Evolutionary conservation across 2,888 invertebrate genomes (phyloP).

Genomic region (Beris morrisii): DNA sequence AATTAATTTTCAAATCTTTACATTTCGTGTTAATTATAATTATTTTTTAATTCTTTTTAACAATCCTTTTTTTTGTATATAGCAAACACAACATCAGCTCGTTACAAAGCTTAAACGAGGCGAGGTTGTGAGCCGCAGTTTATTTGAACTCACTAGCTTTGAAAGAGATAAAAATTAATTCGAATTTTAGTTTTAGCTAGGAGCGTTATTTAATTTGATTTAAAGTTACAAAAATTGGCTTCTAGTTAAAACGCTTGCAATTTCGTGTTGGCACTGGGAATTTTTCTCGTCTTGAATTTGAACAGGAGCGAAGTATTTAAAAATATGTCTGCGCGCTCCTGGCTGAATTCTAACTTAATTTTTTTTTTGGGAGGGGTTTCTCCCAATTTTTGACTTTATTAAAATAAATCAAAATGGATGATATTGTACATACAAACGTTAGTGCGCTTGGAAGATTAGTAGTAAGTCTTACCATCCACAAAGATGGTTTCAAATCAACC

Average conservation of each 20-base stretch:
- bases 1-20: too few relatives aligned
- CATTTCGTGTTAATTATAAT: slow-evolving; percentile 1
- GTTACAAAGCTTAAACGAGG: not conserved
- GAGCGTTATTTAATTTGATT: slow-evolving; percentile 34
- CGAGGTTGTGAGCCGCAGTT: too few relatives aligned
- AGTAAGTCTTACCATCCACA: too few relatives aligned
- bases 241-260: slow-evolving; percentile 3
- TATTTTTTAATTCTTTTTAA: not conserved
- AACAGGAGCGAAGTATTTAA: not conserved
- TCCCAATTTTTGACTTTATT: slow-evolving; percentile 11
- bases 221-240: slow-evolving; percentile 16
- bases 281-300: not conserved
- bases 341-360: slow-evolving; percentile 41
- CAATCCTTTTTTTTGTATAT: not conserved
- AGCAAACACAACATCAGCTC: not conserved
- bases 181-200: slow-evolving; percentile 27
- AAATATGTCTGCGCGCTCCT: slow-evolving; percentile 49
- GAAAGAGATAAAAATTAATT: too few relatives aligned
- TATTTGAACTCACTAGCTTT: too few relatives aligned
- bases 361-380: slow-evolving; percentile 4
- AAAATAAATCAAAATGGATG: slow-evolving; percentile 26
- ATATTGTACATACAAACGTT: not conserved
- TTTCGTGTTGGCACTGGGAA: slow-evolving; percentile 37
- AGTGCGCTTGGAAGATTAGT: too few relatives aligned
- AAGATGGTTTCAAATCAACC: too few relatives aligned